These are phyloP conservation scores for Martes martes DNA, from an alignment of 2,113 vertebrate species.

Conservation along the genomic window DNA sequence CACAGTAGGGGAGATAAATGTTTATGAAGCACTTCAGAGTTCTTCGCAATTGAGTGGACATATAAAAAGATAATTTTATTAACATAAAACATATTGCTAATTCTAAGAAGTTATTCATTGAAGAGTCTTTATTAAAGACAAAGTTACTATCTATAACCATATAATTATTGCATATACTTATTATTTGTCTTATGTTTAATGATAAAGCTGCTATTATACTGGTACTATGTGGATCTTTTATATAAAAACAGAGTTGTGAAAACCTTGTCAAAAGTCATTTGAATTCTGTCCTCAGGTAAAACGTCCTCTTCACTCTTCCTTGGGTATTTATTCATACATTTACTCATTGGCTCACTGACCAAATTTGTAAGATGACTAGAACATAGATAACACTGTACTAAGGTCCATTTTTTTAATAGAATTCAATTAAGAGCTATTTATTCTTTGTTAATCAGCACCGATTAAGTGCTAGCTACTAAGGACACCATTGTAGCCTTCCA, in stretches of 20 bases:
- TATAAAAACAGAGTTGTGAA: background rate
- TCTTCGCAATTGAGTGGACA: background rate
- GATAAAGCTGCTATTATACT: background rate
- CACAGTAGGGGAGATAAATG: background rate
- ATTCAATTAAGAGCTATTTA: background rate
- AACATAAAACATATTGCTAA: background rate
- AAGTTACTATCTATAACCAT: background rate
- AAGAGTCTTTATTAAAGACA: background rate
- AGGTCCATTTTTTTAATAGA: background rate
- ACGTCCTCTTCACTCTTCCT: background rate
- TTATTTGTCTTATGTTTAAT: background rate
- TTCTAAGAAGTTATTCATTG: background rate
- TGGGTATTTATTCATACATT: background rate
- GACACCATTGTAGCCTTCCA: background rate
- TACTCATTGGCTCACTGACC: background rate
- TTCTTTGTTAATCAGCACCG: background rate
- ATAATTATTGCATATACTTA: background rate
- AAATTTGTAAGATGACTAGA: background rate
- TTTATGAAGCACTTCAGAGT: background rate
- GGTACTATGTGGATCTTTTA: background rate
- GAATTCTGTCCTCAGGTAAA: background rate
- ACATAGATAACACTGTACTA: background rate
- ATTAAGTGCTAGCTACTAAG: background rate
- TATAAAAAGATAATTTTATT: background rate
- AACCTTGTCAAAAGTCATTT: background rate